Evolutionary conservation across 2,888 invertebrate species (phyloP).

Genomic region (Caenorhabditis wallacei): DNA sequence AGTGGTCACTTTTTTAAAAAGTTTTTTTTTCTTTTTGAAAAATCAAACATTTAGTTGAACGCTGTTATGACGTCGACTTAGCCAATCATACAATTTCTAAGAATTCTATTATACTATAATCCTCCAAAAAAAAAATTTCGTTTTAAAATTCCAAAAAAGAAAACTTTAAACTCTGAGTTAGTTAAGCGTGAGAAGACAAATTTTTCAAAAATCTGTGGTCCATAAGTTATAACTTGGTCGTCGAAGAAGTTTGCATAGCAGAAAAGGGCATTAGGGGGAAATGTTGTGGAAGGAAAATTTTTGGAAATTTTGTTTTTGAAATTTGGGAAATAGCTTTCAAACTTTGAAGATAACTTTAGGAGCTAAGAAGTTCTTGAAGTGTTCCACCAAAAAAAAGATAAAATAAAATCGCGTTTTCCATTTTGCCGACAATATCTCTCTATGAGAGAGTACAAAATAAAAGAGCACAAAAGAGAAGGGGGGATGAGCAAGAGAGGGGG

Average conservation of each 20-base stretch:
- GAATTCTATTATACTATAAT: too few relatives aligned
- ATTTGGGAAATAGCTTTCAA: too few relatives aligned
- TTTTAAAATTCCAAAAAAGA: too few relatives aligned
- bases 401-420: not conserved
- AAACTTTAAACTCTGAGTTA: too few relatives aligned
- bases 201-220: not conserved
- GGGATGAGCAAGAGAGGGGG: conserved; percentile 25
- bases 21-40: not conserved
- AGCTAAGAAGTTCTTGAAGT: not conserved
- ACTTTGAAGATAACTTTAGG: not conserved
- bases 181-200: not conserved
- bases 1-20: not conserved
- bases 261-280: too few relatives aligned
- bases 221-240: too few relatives aligned
- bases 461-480: conserved; percentile 24
- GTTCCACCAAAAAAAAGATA: not conserved
- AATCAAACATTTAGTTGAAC: not conserved
- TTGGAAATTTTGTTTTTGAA: not conserved
- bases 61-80: too few relatives aligned
- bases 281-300: not conserved
- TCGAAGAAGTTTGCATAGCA: too few relatives aligned
- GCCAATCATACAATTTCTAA: not conserved
- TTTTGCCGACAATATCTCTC: not conserved
- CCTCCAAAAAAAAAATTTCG: too few relatives aligned
- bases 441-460: conserved; percentile 13